Conservation (phyloP, 2,888 invertebrate genomes). For the Gasteruption jaculator region DNA sequence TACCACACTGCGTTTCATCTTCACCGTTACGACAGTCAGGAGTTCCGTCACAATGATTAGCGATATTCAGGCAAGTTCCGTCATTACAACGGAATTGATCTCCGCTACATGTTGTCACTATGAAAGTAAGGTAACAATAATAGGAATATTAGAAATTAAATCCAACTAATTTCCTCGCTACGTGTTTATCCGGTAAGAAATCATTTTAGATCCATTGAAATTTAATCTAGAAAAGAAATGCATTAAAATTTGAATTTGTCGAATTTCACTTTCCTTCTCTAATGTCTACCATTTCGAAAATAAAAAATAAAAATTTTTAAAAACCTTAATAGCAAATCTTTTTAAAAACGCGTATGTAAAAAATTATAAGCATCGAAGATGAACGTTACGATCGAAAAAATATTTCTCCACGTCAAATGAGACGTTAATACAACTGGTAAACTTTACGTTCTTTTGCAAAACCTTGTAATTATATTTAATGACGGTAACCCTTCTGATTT, state of each 20-base stretch:
- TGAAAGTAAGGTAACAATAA: conserved; percentile 25
- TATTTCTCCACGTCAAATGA: no score
- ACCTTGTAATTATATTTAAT: conserved; percentile 9
- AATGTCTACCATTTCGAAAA: no score
- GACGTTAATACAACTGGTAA: conserved; percentile 22
- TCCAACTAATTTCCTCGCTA: neutral
- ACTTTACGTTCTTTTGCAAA: conserved; percentile 2
- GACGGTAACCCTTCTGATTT: conserved; percentile 28
- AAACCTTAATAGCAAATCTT: no score
- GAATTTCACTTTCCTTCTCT: no score
- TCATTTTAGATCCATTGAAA: no score
- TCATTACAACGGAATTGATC: conserved; percentile 59
- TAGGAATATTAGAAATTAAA: conserved; percentile 6
- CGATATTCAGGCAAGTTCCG: conserved; percentile 55
- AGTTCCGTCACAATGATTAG: conserved; percentile 54
- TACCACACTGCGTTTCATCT: conserved; percentile 57
- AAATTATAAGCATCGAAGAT: no score
- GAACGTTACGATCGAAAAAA: no score
- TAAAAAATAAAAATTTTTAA: no score
- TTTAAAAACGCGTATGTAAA: no score
- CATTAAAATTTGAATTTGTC: no score
- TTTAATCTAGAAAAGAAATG: no score
- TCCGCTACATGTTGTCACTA: conserved; percentile 49
- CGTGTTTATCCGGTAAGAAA: no score
- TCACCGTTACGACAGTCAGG: conserved; percentile 57